These are phyloP conservation scores for Puntigrus tetrazona DNA, from an alignment of 2,113 vertebrate species.

Conservation along the genomic window DNA sequence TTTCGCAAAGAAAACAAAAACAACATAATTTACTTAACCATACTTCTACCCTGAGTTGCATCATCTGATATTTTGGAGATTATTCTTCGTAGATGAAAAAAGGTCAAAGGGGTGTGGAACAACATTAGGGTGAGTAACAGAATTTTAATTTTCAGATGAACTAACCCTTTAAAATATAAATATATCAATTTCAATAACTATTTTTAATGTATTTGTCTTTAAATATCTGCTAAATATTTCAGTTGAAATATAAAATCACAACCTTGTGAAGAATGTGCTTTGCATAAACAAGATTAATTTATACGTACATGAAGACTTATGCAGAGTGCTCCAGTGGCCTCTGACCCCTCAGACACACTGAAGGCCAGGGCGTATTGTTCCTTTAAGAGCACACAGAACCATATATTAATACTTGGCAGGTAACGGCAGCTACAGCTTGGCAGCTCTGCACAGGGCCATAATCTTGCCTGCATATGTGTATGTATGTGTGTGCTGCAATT, in stretches of 20 bases:
- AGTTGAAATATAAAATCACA: slow-evolving; percentile 30
- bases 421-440: slow-evolving; percentile 64
- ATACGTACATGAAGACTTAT: slow-evolving; percentile 6
- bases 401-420: slow-evolving; percentile 71
- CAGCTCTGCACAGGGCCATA: slow-evolving; percentile 70
- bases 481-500: slow-evolving; percentile 65
- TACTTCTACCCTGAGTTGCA: too few relatives aligned
- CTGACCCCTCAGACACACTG: slow-evolving; percentile 70
- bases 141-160: too few relatives aligned
- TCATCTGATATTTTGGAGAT: too few relatives aligned
- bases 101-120: too few relatives aligned
- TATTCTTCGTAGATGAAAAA: too few relatives aligned
- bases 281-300: slow-evolving; percentile 24
- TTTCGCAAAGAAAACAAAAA: too few relatives aligned
- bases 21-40: too few relatives aligned
- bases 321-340: slow-evolving; percentile 52
- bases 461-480: slow-evolving; percentile 64
- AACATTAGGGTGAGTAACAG: too few relatives aligned
- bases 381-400: slow-evolving; percentile 65
- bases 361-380: slow-evolving; percentile 62
- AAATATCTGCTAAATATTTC: not conserved
- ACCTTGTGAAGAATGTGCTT: slow-evolving; percentile 4
- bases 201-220: not conserved
- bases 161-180: too few relatives aligned
- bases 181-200: not conserved